These are phyloP conservation scores for Sylvicapra grimmia DNA, from an alignment of 2,113 vertebrate genomes.

Conservation along the genomic window DNA sequence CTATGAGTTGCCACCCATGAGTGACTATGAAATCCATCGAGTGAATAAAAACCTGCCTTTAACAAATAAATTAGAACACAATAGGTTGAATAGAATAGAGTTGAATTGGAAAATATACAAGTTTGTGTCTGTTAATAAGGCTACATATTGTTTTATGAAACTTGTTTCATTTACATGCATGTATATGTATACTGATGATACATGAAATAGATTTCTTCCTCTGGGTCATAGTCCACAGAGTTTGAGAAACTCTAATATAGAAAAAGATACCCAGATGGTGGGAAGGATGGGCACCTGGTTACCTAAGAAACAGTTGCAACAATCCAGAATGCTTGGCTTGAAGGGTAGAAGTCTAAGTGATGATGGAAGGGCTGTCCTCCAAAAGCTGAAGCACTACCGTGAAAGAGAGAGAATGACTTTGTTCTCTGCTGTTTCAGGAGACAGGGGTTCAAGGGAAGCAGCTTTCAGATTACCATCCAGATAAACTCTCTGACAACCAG, in stretches of 20 bases:
- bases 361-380: neutral
- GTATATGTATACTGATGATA: neutral
- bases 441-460: neutral
- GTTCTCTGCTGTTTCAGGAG: slow-evolving; percentile 39
- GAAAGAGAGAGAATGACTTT: neutral
- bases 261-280: neutral
- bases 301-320: neutral
- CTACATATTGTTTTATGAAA: neutral
- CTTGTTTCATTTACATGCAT: neutral
- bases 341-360: neutral
- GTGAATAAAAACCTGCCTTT: neutral
- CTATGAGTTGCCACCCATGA: neutral
- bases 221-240: neutral
- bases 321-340: neutral
- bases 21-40: neutral
- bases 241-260: neutral
- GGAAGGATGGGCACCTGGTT: neutral
- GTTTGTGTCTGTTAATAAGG: neutral
- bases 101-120: neutral
- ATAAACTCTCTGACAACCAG: slow-evolving; percentile 16
- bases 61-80: neutral
- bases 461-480: neutral
- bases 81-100: neutral
- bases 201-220: neutral
- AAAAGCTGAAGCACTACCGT: neutral